Evolutionary conservation across 2,797 vertebrate genomes (phyloP), one percentile per base, ranked within the genome.

Genomic region (Mormyrus hasselquistii): DNA sequence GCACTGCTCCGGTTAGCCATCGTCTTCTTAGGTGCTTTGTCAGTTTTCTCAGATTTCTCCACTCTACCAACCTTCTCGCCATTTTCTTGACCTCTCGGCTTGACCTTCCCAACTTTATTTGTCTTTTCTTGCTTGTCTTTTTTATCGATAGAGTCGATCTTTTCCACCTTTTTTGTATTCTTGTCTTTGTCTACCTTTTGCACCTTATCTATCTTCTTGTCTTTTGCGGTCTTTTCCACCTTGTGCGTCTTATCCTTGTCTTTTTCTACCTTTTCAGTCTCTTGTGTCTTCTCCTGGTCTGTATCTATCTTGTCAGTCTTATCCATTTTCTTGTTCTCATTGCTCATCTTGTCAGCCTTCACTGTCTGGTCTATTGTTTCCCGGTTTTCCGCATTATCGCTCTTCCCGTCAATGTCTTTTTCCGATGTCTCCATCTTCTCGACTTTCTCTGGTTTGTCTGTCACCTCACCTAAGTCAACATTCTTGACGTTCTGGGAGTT

Each of bases 41-140:
- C 94, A 84, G 91, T 93, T 89, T 94, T 95, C 83, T 94, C 94
- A 1, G 90, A 89, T 82, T 92, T 92, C 94, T 91, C 91, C 14
- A 19, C 94, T 87, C 93, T 93, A 90, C 9, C 49, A 92, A 25
- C 93, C 84, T 94, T 94, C 1, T 79, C 91, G 0, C 14, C 82
- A 87, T 94, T 95, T 86, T 93, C 94, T 82, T 55, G 53, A 2
- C 53, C 84, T 16, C 89, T 89, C 22, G 92, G 91, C 47, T 94
- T 93, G 8, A 93, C 93, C 90, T 93, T 94, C 86, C 93, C 94
- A 0, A 93, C 93, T 82, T 95, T 95, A 90, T 94, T 89, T 79
- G 88, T 93, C 90, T 95, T 96, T 91, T 96, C 95, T 0, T 95
- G 93, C 90, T 95, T 96, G 92, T 96, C 95, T 47, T 85, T 91